Percentiles rank a stretch among this genome's conserved stretches.
Conservation (phyloP, 2,888 invertebrate species). For the Scrobipalpa costella region DNA sequence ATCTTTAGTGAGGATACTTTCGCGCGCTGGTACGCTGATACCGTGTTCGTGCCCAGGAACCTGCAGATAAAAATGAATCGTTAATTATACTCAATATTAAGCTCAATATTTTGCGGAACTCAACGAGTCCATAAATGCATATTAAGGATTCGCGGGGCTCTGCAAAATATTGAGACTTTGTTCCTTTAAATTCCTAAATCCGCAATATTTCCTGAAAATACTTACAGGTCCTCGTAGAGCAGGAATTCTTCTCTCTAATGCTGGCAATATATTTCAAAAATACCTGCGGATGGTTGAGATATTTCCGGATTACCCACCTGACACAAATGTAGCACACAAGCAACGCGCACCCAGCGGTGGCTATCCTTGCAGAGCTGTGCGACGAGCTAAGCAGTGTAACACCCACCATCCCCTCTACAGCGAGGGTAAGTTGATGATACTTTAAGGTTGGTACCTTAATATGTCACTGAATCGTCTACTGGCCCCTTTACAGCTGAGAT, state of each 20-base stretch:
- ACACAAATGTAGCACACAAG: constrained; percentile 92
- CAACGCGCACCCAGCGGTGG: constrained; percentile 90
- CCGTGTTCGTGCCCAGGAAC: constrained; percentile 92
- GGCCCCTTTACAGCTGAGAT: no score
- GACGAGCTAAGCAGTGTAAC: constrained; percentile 89
- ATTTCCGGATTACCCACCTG: constrained; percentile 54
- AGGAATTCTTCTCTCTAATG: no score
- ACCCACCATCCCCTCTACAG: constrained; percentile 89
- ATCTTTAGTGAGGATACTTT: constrained; percentile 94
- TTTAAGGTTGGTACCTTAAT: no score
- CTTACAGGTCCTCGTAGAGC: background rate
- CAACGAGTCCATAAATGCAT: no score
- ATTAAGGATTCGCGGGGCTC: no score
- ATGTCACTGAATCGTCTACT: no score
- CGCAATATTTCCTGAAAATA: background rate
- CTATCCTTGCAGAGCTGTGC: constrained; percentile 90
- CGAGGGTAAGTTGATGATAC: constrained; percentile 71
- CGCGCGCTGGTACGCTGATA: constrained; percentile 94
- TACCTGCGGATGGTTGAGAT: background rate
- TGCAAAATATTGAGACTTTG: no score
- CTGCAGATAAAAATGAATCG: constrained; percentile 64
- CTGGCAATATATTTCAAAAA: background rate
- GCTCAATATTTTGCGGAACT: no score
- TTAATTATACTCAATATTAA: no score
- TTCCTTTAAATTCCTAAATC: no score